Conservation (phyloP, 2,797 vertebrate genomes). For the Coilia nasus region DNA sequence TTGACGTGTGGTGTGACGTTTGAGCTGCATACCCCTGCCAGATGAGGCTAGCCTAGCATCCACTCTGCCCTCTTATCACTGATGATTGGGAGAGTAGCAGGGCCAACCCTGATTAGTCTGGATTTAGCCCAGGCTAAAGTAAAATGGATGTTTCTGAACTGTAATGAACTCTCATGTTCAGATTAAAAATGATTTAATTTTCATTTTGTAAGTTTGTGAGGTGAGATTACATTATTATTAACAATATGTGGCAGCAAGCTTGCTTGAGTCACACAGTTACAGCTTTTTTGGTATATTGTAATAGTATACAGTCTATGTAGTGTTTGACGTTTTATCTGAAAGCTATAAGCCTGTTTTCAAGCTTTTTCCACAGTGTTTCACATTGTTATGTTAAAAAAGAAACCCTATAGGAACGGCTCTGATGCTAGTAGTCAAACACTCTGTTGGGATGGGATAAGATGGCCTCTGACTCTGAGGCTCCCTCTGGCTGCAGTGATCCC, state of each 20-base stretch:
- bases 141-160: neutral
- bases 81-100: neutral
- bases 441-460: neutral
- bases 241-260: neutral
- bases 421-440: no score
- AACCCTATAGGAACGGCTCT: no score
- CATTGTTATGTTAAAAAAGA: neutral
- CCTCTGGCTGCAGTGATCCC: neutral
- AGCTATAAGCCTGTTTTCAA: neutral
- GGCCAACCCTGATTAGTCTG: neutral
- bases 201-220: neutral
- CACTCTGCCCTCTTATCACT: neutral
- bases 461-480: neutral
- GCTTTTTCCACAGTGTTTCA: neutral
- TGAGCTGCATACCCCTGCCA: neutral
- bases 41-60: neutral
- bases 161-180: neutral
- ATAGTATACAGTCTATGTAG: no score
- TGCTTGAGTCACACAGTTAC: neutral
- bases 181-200: slow-evolving; percentile 6
- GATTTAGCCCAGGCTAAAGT: neutral
- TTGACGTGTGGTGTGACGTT: neutral
- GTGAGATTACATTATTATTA: neutral
- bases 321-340: no score
- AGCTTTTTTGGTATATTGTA: no score